A percentile compares a stretch with the other conserved stretches of the same genome.
phyloP scores from a whole-genome alignment of 2,888 invertebrate genomes.

The Asteroscopus sphinx region DNA sequence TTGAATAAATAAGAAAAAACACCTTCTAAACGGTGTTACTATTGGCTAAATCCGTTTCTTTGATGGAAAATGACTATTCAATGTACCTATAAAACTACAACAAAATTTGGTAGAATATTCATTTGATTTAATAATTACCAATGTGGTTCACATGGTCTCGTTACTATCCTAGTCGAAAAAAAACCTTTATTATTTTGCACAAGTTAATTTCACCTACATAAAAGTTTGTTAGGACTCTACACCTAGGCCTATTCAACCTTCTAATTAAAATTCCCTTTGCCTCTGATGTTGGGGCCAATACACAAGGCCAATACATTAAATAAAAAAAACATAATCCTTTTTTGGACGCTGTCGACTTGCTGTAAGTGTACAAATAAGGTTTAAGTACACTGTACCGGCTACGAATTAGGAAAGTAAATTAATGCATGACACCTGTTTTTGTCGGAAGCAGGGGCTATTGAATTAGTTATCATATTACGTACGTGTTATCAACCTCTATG shows the following conservation, averaged over 20 bases:
- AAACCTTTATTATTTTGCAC: neutral
- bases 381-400: no score
- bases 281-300: constrained; percentile 19
- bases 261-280: constrained; percentile 44
- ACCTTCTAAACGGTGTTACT: no score
- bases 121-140: no score
- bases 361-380: constrained; percentile 14
- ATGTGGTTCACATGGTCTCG: no score
- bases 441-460: constrained; percentile 43
- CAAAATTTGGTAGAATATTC: no score
- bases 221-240: constrained; percentile 16
- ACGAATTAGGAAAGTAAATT: constrained; percentile 44
- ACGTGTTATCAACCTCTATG: constrained; percentile 19
- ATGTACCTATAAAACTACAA: no score
- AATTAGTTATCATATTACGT: constrained; percentile 38
- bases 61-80: no score
- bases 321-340: constrained; percentile 33
- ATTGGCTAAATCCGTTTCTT: no score
- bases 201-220: neutral
- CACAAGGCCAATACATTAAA: constrained; percentile 17
- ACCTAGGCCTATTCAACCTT: constrained; percentile 7
- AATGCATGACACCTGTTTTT: constrained; percentile 47
- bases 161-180: neutral
- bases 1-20: no score
- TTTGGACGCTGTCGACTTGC: constrained; percentile 22